Conservation (phyloP, 1,140 invertebrate species). For the Himalopsyche phryganea region DNA sequence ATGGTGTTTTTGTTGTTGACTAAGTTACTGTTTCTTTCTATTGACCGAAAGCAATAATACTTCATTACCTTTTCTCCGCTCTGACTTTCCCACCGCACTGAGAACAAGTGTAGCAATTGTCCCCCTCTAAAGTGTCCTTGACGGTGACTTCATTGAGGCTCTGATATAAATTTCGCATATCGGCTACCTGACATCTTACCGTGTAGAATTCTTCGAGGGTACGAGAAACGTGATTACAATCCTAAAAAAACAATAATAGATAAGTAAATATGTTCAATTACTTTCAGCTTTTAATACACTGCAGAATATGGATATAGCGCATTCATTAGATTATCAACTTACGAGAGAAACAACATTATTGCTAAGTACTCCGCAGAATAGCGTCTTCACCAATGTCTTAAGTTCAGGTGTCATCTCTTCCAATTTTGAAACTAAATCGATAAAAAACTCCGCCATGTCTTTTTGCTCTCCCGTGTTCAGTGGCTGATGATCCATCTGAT, state of each 20-base stretch:
- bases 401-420: slow-evolving; percentile 93
- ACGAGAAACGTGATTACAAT: slow-evolving; percentile 90
- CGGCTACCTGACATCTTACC: slow-evolving; percentile 90
- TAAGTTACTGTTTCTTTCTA: too few relatives aligned
- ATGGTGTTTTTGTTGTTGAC: too few relatives aligned
- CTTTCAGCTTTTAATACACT: background rate
- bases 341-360: slow-evolving; percentile 91
- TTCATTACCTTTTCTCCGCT: slow-evolving; percentile 82
- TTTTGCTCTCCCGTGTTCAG: slow-evolving; percentile 96
- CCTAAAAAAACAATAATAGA: slow-evolving; percentile 49
- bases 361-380: slow-evolving; percentile 89
- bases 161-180: slow-evolving; percentile 94
- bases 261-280: background rate
- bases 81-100: slow-evolving; percentile 92
- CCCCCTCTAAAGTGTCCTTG: slow-evolving; percentile 92
- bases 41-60: too few relatives aligned
- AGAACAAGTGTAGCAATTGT: slow-evolving; percentile 97
- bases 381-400: slow-evolving; percentile 83
- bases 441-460: slow-evolving; percentile 98
- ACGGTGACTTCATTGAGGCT: slow-evolving; percentile 94
- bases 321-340: slow-evolving; percentile 38
- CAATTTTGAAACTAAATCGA: slow-evolving; percentile 90
- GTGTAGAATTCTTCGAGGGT: slow-evolving; percentile 96
- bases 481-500: slow-evolving; percentile 94
- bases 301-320: background rate